Evolutionary conservation across 2,888 invertebrate genomes (phyloP), one percentile per base, ranked within the genome.

Genomic region (Stenoptilia bipunctidactyla): DNA sequence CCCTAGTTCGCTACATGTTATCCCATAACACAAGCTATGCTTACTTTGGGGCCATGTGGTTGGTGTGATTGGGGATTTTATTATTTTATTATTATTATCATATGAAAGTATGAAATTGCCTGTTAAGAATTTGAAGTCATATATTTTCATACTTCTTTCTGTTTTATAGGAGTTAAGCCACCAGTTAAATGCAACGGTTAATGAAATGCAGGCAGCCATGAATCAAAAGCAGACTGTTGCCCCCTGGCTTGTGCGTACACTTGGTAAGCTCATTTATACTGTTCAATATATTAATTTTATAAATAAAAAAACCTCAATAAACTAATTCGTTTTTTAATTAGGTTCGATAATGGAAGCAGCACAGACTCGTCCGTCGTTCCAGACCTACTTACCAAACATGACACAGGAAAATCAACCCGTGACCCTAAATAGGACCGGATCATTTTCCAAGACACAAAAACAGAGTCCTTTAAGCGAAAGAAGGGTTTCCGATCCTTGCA

Each of bases 181-280:
- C 75, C 94, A 96, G 61, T 79, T 97, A 40, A 91, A 92, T 58
- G 87, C 93, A 0, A 91, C 94, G 0, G 87, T 92, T 37, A 87
- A 91, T 41, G 96, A 96, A 44, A 72, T 79, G 33, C 83, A 84
- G 44, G 43, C 75, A 0, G 69, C 72, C 0, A 68, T 80, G 61
- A 75, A 69, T 37, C 80, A 79, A 52, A 80, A 77, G 40, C 79
- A 80, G 38, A 55, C 80, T 0, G 97, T 96, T 90, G 91, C 97
- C 15, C 93, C 94, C 0, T 98, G 98, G 98, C 87, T 98, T 40
- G 94, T 95, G 48, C 96, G 97, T 74, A 97, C 97, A 0, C 87
- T 98, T 20, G 82, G 85, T 84, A 56, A 87, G 86, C 37, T 5
- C 20, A 20, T 20, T 8, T 20, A 5, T 20, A 20, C 3, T n/a